Conservation (phyloP, 1,140 invertebrate species). For the Platyscapa corneri region DNA sequence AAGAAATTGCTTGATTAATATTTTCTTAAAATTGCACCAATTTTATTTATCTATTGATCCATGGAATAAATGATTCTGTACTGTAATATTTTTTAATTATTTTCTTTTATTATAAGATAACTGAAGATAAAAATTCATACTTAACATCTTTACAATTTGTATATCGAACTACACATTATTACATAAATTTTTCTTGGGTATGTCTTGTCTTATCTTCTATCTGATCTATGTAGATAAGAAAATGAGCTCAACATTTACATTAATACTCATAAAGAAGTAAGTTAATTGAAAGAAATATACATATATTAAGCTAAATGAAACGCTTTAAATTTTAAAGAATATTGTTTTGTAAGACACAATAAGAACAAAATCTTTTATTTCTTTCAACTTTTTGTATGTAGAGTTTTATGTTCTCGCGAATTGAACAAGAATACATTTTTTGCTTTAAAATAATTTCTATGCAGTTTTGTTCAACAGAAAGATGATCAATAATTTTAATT, state of each 20-base stretch:
- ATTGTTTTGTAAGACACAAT: background rate
- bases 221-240: conserved; percentile 38
- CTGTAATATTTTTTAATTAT: too few relatives aligned
- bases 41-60: too few relatives aligned
- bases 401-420: too few relatives aligned
- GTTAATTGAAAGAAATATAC: conserved; percentile 29
- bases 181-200: conserved; percentile 27
- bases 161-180: conserved; percentile 10
- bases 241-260: conserved; percentile 32
- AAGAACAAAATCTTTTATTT: background rate
- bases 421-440: too few relatives aligned
- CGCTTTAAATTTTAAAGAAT: background rate
- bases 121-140: background rate
- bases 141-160: background rate
- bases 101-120: too few relatives aligned
- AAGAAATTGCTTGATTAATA: too few relatives aligned
- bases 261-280: background rate
- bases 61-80: too few relatives aligned
- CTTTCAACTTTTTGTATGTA: too few relatives aligned
- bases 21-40: too few relatives aligned
- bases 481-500: too few relatives aligned
- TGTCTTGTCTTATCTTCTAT: conserved; percentile 34
- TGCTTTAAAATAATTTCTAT: too few relatives aligned
- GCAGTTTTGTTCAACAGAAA: too few relatives aligned
- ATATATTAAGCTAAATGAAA: background rate